A percentile compares a stretch with the other conserved stretches of the same genome.
These are phyloP conservation scores for Dicyrtoma fusca DNA, from an alignment of 2,888 invertebrate genomes.

Conservation along the genomic window DNA sequence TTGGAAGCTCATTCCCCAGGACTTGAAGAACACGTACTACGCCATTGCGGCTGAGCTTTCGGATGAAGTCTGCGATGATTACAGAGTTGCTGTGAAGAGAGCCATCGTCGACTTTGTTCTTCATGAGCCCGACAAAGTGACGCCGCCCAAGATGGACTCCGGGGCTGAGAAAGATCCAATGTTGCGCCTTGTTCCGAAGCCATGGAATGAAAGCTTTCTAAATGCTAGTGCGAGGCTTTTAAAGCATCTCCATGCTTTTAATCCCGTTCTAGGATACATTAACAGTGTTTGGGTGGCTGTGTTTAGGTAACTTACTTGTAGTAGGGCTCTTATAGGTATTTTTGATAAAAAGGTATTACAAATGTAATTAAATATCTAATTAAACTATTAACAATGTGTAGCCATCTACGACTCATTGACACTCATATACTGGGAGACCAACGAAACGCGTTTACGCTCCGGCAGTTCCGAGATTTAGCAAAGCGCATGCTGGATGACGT, in stretches of 20 bases:
- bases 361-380: background rate
- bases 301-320: slow-evolving; percentile 43
- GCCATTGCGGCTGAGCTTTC: slow-evolving; percentile 65
- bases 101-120: slow-evolving; percentile 90
- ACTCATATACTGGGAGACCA: slow-evolving; percentile 65
- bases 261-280: slow-evolving; percentile 51
- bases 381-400: slow-evolving; percentile 58
- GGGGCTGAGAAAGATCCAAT: slow-evolving; percentile 48
- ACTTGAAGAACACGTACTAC: slow-evolving; percentile 55
- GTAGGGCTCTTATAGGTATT: background rate
- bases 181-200: slow-evolving; percentile 52
- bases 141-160: slow-evolving; percentile 53
- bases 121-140: slow-evolving; percentile 69
- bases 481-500: slow-evolving; percentile 70
- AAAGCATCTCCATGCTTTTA: slow-evolving; percentile 52
- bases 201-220: slow-evolving; percentile 49
- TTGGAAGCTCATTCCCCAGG: slow-evolving; percentile 61
- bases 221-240: slow-evolving; percentile 44
- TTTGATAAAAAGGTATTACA: background rate
- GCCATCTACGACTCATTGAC: slow-evolving; percentile 68
- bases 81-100: slow-evolving; percentile 84
- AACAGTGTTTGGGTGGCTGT: slow-evolving; percentile 53
- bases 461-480: slow-evolving; percentile 66
- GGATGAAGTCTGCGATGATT: slow-evolving; percentile 81
- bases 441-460: slow-evolving; percentile 70